Conservation (phyloP, 2,888 invertebrate genomes). For the Melieria crassipennis region DNA sequence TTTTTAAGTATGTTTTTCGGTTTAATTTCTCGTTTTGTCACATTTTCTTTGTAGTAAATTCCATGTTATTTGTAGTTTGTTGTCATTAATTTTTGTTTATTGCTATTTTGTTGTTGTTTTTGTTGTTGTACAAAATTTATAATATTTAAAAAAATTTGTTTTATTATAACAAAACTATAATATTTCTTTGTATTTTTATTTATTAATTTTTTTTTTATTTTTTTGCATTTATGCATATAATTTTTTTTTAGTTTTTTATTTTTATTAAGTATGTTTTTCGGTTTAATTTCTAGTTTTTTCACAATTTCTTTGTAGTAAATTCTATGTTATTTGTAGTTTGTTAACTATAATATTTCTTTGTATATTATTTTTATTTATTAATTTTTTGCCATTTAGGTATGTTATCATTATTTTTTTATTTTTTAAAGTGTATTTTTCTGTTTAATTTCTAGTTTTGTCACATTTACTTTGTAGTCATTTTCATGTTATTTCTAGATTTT, state of each 20-base stretch:
- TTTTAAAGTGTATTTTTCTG: not conserved
- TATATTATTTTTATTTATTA: not conserved
- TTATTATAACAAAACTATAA: no score
- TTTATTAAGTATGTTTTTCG: not conserved
- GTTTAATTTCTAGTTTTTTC: not conserved
- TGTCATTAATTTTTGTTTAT: not conserved
- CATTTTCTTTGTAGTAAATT: not conserved
- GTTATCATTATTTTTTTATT: no score
- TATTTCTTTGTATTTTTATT: no score
- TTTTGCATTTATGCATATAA: not conserved
- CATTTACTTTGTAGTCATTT: no score
- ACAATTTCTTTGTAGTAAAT: not conserved
- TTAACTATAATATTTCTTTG: not conserved
- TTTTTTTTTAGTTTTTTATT: not conserved
- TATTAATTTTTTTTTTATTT: slow-evolving; percentile 7
- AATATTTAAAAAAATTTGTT: no score
- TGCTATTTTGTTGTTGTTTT: no score
- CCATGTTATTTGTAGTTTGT: not conserved
- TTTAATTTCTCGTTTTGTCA: not conserved
- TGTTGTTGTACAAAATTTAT: no score
- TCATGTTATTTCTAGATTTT: no score
- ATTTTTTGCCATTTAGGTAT: no score
- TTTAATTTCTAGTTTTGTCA: no score
- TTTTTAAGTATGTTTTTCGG: not conserved
- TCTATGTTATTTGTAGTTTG: not conserved